Conservation (phyloP, 2,888 invertebrate species). For the Epirrita christyi region DNA sequence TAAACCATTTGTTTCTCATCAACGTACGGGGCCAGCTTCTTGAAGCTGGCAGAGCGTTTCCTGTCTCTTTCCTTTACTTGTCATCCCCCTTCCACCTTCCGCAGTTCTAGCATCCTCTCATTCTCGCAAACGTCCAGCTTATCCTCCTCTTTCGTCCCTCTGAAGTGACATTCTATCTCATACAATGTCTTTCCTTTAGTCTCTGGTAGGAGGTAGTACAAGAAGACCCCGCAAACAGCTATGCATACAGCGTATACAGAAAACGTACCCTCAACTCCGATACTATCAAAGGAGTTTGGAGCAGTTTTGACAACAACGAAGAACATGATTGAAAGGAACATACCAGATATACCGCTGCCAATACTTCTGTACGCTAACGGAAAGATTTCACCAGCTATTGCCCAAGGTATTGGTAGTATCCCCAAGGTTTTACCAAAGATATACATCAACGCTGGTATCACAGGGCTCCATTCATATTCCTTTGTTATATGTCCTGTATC, state of each 20-base stretch:
- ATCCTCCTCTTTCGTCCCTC: conserved; percentile 51
- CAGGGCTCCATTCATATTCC: conserved; percentile 71
- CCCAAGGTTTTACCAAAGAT: conserved; percentile 86
- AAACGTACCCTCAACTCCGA: conserved; percentile 86
- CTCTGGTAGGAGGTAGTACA: conserved; percentile 87
- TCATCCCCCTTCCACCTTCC: conserved; percentile 73
- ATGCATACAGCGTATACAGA: conserved; percentile 84
- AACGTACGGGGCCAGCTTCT: conserved; percentile 53
- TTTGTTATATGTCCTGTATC: conserved; percentile 63
- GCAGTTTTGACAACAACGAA: conserved; percentile 88
- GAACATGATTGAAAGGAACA: conserved; percentile 86
- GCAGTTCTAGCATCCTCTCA: conserved; percentile 69
- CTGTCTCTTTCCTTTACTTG: conserved; percentile 38
- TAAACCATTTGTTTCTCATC: conserved; percentile 34
- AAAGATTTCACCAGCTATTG: conserved; percentile 89
- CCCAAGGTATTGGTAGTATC: conserved; percentile 88
- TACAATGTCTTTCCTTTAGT: conserved; percentile 87
- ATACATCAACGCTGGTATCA: conserved; percentile 81
- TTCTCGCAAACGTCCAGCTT: conserved; percentile 51
- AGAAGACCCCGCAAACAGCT: conserved; percentile 81
- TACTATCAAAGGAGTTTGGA: conserved; percentile 78
- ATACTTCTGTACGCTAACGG: conserved; percentile 86
- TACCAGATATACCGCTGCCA: conserved; percentile 87
- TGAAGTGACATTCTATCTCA: conserved; percentile 87
- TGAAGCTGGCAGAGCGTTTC: conserved; percentile 60